A percentile compares a stretch with the other conserved stretches of the same genome.
Conservation (phyloP, 2,888 invertebrate species). For the Macrosoma leucophasiata region DNA sequence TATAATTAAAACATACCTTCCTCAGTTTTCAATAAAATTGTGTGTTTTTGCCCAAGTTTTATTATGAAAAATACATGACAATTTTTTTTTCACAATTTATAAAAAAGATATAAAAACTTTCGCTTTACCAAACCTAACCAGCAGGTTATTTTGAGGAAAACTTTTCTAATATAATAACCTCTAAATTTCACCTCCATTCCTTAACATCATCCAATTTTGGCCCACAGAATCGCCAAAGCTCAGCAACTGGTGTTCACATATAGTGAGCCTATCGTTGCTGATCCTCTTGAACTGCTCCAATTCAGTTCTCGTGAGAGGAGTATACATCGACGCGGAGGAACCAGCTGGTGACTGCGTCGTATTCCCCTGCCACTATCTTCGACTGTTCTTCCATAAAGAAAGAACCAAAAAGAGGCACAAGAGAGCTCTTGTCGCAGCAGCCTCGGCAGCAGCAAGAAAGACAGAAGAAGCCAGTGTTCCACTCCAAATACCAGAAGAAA, state of each 20-base stretch:
- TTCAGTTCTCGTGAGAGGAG: constrained; percentile 89
- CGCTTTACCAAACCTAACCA: too few relatives aligned
- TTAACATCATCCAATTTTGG: neutral
- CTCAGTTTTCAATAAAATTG: too few relatives aligned
- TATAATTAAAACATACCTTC: too few relatives aligned
- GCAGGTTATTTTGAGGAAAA: too few relatives aligned
- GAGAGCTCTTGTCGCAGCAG: constrained; percentile 47
- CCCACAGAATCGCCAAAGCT: constrained; percentile 79
- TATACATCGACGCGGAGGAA: constrained; percentile 91
- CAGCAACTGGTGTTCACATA: constrained; percentile 88
- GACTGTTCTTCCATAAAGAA: constrained; percentile 84
- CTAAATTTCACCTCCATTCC: too few relatives aligned
- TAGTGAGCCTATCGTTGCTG: constrained; percentile 82
- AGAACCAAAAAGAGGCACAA: constrained; percentile 76
- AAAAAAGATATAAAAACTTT: too few relatives aligned
- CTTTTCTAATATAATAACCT: too few relatives aligned
- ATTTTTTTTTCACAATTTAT: too few relatives aligned
- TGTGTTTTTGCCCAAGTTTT: too few relatives aligned
- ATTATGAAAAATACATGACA: too few relatives aligned
- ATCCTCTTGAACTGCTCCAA: constrained; percentile 90
- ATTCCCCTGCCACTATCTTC: constrained; percentile 88
- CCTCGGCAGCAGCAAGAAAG: constrained; percentile 41
- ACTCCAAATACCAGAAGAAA: constrained; percentile 57
- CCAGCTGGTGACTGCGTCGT: constrained; percentile 88
- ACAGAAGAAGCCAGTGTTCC: constrained; percentile 56